Base-by-base conservation (phyloP, 53 echinoderm and acorn worm species). In the Zoroaster sp. region DNA sequence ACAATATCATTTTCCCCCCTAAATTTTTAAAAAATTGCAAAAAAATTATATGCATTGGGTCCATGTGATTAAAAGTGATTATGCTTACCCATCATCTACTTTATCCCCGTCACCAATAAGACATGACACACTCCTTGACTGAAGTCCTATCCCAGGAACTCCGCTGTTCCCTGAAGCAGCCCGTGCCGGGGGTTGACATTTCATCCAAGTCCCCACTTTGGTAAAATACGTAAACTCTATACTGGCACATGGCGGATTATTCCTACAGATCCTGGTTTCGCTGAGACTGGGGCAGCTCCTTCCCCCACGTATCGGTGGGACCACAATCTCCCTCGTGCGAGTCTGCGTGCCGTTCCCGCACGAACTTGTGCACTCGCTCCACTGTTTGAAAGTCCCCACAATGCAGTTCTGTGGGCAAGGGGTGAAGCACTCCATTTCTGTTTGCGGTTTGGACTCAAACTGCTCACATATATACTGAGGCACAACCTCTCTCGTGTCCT, bases 301-400 rank as follows among this genome's bases (percentile, higher is more conserved):
- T 0, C 96, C 99, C 11, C 93, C 90, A 30, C 91, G 89, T 5
- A 89, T 89, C 41, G 93, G 92, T 20, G 96, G 90, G 66, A 99
- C 87, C 11, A 99, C 79, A 1, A 99, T 90, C 38, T 85, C 59
- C 2, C 96, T 49, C 5, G 89, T 87, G 31, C 95, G 91, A 0
- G 93, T 94, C 90, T 99, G 96, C 12, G 99, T 99, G 31, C 96
- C 99, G 36, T 99, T 99, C 2, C 96, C 99, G 73, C 99, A 99
- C 17, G 96, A 73, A 65, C 91, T 96, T 4, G 99, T 91, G 86
- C 99, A 99, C 7, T 87, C 87, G 54, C 92, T 96, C 98, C 98
- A 98, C 8, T 83, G 59, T 35, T 77, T 89, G 74, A 93, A 99
- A 21, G 93, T 72, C 17, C 94, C 91, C 35, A 96, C 94, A 43